phyloP scores from a whole-genome alignment of 2,113 vertebrate species.

The Hucho hucho region DNA sequence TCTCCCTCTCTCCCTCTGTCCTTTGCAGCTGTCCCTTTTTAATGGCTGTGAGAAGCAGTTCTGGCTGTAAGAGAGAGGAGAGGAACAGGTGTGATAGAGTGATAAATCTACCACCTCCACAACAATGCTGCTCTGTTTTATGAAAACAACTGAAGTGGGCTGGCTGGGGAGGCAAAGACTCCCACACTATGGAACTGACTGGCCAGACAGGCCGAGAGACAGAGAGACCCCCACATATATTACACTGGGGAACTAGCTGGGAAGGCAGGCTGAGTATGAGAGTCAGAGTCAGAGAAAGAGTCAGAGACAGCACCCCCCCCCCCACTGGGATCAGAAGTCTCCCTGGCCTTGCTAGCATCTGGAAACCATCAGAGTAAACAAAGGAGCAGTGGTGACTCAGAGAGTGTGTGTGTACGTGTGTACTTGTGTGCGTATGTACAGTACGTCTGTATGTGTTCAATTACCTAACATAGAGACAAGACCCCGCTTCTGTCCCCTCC shows the following conservation, averaged over 20 bases:
- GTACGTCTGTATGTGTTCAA: constrained; percentile 53
- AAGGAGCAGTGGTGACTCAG: constrained; percentile 84
- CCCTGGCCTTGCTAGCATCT: constrained; percentile 82
- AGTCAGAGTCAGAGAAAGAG: neutral
- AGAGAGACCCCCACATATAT: too few relatives aligned
- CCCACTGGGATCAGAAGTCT: constrained; percentile 46
- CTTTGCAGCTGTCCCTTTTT: constrained; percentile 82
- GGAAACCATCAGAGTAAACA: constrained; percentile 96
- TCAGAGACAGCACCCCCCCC: too few relatives aligned
- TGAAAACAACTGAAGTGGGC: constrained; percentile 43
- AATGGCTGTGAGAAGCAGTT: constrained; percentile 47
- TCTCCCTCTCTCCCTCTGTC: constrained; percentile 7
- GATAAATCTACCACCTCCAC: constrained; percentile 55
- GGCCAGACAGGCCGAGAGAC: neutral
- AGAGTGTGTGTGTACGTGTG: constrained; percentile 36
- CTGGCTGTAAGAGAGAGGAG: constrained; percentile 67
- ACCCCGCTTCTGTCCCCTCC: too few relatives aligned
- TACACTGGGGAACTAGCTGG: too few relatives aligned
- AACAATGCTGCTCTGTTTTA: constrained; percentile 69
- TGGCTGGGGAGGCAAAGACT: constrained; percentile 4
- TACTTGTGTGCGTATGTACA: constrained; percentile 38
- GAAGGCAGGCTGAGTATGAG: too few relatives aligned
- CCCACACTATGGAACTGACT: constrained; percentile 33
- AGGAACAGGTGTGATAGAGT: constrained; percentile 83
- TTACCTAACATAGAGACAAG: constrained; percentile 68